Base-by-base conservation (phyloP, 30 jellyfish, hydroid and myxozoan species). In the Aurelia aurita complex sp. Pacific region DNA sequence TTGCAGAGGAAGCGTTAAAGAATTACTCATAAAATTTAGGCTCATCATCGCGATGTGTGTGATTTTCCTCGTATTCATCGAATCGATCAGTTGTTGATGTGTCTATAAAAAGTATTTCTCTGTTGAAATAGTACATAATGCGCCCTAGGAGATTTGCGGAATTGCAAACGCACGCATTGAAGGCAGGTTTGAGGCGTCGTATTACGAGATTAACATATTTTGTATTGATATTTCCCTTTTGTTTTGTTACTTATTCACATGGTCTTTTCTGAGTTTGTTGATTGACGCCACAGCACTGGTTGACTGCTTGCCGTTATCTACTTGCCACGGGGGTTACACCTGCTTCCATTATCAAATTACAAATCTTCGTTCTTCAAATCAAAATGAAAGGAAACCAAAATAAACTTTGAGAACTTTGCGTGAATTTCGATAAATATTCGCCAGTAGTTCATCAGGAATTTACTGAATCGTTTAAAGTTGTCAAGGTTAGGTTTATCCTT, bases 271-370 rank as follows among this genome's bases (percentile, higher is more conserved):
- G 55, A 55, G 80, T 57, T 81, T 81, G 90, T 81, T 81, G 90
- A 69, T 81, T 63, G 90, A 81, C 90, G 90, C 90, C 90, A 69
- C 90, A 67, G 77, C 90, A 69, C 90, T 82, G 90, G 90, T 81
- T 69, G 87, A 77, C 77, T 77, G 87, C 77, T 77, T 61, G 87
- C 87, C 77, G 87, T 77, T 75, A 75, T 75, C 85, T 52, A 55
- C 23, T 15, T 59, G 15, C n/a, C 77, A 77, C 87, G 87, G 87
- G 87, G 87, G 87, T 62, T 7, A 67, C 74, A 60, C 61, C 77
- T 65, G 42, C 18, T 23, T 51, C 38, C 63, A 23, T 15, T 33
- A 17, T 59, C 61, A 35, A 34, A 18, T 65, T 14, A 17, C 77
- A 60, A 18, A 43, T 73, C 59, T 50, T 46, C 69, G 50, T 23